Evolutionary conservation across 2,888 invertebrate species (phyloP), one percentile per base, ranked within the genome.

Genomic region (Ennomos erosarius): DNA sequence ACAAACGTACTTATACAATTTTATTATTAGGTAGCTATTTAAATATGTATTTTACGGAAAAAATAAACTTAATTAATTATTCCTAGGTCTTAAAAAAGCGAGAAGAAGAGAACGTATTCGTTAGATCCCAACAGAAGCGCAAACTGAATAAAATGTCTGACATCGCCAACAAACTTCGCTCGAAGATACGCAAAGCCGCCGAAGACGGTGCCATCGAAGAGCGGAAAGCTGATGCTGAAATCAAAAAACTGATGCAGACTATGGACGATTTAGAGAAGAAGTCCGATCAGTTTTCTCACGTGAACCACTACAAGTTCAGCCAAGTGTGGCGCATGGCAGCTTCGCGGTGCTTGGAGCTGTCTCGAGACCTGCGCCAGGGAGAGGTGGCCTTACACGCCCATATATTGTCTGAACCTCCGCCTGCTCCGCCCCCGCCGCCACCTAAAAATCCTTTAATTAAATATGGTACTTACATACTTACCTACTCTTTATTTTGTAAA

Each of bases 101-200:
- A 1, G 98, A 98, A 82, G 97, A 97, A 68, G 98, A 98, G 84
- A 97, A 97, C 79, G 92, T 95, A 0, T 94, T 96, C 42, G 95
- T 97, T 8, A 94, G 95, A 74, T 96, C 95, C 48, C 95, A 96
- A 70, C 97, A 97, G 73, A 97, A 96, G 73, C 93, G 96, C 9
- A 93, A 95, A 67, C 92, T 97, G 6, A 96, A 96, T 68, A 96
- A 96, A 87, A 93, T 97, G 71, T 95, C 96, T 48, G 97, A 97
- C 77, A 82, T 93, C 0, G 94, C 96, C 1, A 95, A 95, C 56
- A 84, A 86, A 3, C 84, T 97, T 12, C 94, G 95, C 52, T 88
- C 93, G 12, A 95, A 95, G 78, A 95, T 96, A 54, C 87, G 91
- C 0, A 94, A 95, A 37, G 94, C 96, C 10, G 94, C 95, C 45